Base-by-base conservation (phyloP, 2,888 invertebrate genomes). In the Lathronympha strigana region DNA sequence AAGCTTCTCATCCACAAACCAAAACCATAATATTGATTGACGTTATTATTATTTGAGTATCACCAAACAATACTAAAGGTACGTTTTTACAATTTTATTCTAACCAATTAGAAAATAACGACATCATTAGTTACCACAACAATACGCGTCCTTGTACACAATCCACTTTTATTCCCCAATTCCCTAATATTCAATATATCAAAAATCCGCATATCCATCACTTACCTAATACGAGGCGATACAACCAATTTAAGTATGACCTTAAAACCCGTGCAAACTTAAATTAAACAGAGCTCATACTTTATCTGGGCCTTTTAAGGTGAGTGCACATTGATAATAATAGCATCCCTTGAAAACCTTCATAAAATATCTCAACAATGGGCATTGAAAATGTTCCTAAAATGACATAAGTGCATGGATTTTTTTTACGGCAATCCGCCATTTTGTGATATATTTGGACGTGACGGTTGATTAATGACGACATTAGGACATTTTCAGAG, bases 401-500 rank as follows among this genome's bases (percentile, higher is more conserved):
- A 50, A 31, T 3, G 50, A 3, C 50, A 11, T 50, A 28, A 31
- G 3, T 31, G 17, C 17, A 4, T 0, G 4, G 2, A 17, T 4
- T 1, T 50, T n/a, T 13, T 13, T 5, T 9, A 4, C 17, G 11
- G 1, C 9, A 3, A 5, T 50, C 11, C 15, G 15, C 50, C 15
- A 13, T 31, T 50, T 50, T 50, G 25, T 50, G 11, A 50, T 11
- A 15, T 17, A 19, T 31, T 31, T 50, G 66, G 61, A 57, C 57
- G 57, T 49, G 55, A 61, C 38, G 21, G 28, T 31, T 73, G 74
- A 75, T 75, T 72, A 73, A 74, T 73, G 71, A 66, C 47, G 4
- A 11, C n/a, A 33, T 28, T 15, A 17, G 17, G 47, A 25, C 40
- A 17, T 19, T 19, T 43, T 11, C 1, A 33, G 33, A 9, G 33